Evolutionary conservation across 2,888 invertebrate species (phyloP).

Genomic region (Cerastis rubricosa): DNA sequence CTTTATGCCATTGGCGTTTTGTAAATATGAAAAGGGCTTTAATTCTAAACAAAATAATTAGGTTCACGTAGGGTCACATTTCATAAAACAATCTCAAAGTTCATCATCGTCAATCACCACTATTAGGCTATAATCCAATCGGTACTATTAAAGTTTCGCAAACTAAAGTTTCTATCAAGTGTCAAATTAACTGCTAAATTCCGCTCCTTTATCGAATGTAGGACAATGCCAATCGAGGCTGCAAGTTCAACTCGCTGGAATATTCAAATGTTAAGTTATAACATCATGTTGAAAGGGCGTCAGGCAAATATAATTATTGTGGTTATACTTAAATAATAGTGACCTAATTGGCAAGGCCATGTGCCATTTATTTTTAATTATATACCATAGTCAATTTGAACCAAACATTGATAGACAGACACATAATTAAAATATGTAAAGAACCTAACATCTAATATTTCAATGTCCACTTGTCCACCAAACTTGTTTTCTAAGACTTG

Average conservation of each 20-base stretch:
- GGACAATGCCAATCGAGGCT: slow-evolving; percentile 81
- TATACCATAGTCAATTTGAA: not conserved
- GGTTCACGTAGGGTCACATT: slow-evolving; percentile 18
- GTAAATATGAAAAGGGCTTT: not conserved
- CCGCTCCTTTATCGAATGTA: slow-evolving; percentile 78
- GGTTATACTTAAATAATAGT: slow-evolving; percentile 30
- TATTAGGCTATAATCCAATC: slow-evolving; percentile 36
- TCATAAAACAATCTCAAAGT: slow-evolving; percentile 2
- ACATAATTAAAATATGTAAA: slow-evolving; percentile 6
- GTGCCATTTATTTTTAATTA: slow-evolving; percentile 16
- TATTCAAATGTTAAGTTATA: slow-evolving; percentile 58
- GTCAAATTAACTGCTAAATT: slow-evolving; percentile 76
- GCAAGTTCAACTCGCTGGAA: slow-evolving; percentile 67
- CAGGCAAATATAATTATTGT: slow-evolving; percentile 23
- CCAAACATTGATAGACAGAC: not conserved
- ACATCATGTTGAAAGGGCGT: slow-evolving; percentile 22
- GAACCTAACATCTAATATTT: slow-evolving; percentile 18
- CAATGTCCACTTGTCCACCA: not conserved
- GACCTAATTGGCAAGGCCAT: slow-evolving; percentile 30
- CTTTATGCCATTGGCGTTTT: not conserved
- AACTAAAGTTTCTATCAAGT: slow-evolving; percentile 59
- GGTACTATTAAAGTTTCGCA: slow-evolving; percentile 48
- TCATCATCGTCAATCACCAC: slow-evolving; percentile 7
- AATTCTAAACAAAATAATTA: not conserved
- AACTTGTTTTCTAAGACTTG: slow-evolving; percentile 19